A percentile compares a stretch with the other conserved stretches of the same genome.
These are phyloP conservation scores for Ficedula albicollis DNA, from an alignment of 2,797 vertebrate genomes.

Conservation along the genomic window DNA sequence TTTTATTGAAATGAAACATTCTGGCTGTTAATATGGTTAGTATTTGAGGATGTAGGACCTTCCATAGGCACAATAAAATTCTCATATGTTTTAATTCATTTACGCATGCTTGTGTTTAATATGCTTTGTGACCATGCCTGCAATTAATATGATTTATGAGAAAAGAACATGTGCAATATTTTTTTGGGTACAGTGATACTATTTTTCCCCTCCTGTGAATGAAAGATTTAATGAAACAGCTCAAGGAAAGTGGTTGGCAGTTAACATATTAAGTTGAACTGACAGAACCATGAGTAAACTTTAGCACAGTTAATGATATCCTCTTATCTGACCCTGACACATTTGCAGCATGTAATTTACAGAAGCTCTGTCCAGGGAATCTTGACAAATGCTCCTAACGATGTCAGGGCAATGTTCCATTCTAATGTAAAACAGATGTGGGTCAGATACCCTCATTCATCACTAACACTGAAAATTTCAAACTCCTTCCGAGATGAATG, in stretches of 20 bases:
- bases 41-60: conserved; percentile 48
- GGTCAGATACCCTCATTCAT: conserved; percentile 87
- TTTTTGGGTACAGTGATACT: conserved; percentile 26
- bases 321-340: conserved; percentile 88
- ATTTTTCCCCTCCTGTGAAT: conserved; percentile 60
- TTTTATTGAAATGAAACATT: conserved; percentile 47
- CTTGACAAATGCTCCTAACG: conserved; percentile 85
- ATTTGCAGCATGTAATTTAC: conserved; percentile 90
- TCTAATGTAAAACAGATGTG: conserved; percentile 91
- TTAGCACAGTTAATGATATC: conserved; percentile 81
- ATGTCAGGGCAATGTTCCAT: conserved; percentile 84
- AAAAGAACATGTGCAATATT: conserved; percentile 74
- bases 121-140: conserved; percentile 76
- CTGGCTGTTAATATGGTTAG: conserved; percentile 8
- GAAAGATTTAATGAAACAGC: conserved; percentile 76
- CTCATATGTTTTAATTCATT: conserved; percentile 84
- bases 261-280: conserved; percentile 73
- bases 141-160: conserved; percentile 81
- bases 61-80: conserved; percentile 71
- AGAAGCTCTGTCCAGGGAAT: conserved; percentile 87
- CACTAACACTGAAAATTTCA: conserved; percentile 74
- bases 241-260: conserved; percentile 70
- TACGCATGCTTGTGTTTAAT: conserved; percentile 80
- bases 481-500: conserved; percentile 75
- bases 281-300: conserved; percentile 77